Evolutionary conservation across 2,888 invertebrate genomes (phyloP).

Genomic region (Chromoteleia sp.): DNA sequence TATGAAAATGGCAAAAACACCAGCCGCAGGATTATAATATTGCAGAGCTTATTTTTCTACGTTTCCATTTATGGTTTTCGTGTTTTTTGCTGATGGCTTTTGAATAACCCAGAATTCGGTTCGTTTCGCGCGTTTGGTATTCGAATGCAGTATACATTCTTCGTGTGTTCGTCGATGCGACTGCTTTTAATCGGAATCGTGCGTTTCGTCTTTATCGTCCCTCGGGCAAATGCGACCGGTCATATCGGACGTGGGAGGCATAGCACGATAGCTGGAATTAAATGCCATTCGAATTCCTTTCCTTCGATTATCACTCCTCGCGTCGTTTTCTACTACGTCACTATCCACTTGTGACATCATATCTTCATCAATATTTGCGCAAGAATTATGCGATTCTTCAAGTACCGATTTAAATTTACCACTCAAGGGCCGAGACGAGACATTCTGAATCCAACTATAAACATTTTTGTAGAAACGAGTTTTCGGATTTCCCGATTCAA

Average conservation of each 20-base stretch:
- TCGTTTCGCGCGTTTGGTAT: conserved; percentile 24
- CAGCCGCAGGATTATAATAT: conserved; percentile 1
- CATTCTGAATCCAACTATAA: too few relatives aligned
- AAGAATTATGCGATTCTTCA: background rate
- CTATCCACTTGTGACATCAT: conserved; percentile 25
- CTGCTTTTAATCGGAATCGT: conserved; percentile 56
- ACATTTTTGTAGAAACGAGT: background rate
- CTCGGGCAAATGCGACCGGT: conserved; percentile 43
- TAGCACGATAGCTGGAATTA: conserved; percentile 48
- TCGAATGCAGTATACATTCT: conserved; percentile 31
- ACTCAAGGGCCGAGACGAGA: too few relatives aligned
- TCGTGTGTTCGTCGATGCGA: conserved; percentile 36
- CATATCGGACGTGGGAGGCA: conserved; percentile 44
- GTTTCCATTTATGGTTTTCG: background rate
- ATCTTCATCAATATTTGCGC: background rate
- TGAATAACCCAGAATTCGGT: conserved; percentile 37
- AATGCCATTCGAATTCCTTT: conserved; percentile 68
- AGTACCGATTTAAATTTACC: background rate
- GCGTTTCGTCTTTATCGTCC: conserved; percentile 53
- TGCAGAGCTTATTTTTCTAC: background rate
- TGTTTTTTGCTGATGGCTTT: conserved; percentile 9
- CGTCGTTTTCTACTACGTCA: conserved; percentile 37
- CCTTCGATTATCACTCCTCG: conserved; percentile 56
- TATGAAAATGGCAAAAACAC: background rate
- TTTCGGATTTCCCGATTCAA: background rate